Conservation (phyloP, 2,888 invertebrate species). For the Rhagium mordax region DNA sequence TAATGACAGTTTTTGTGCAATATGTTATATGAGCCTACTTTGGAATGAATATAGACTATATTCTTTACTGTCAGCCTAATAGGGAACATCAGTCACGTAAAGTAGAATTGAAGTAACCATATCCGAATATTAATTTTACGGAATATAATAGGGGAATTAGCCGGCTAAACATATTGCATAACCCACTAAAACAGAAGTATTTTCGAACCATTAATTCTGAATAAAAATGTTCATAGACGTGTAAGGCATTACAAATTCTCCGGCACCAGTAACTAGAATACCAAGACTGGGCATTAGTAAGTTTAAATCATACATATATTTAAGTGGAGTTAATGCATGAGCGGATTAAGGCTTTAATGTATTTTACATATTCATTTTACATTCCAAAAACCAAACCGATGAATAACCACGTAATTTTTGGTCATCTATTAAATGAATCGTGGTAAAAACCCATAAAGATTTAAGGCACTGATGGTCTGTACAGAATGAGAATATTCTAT, state of each 20-base stretch:
- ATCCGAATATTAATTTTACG: not conserved
- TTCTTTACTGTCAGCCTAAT: not conserved
- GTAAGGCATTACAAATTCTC: not conserved
- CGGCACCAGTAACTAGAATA: not conserved
- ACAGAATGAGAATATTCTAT: slow-evolving; percentile 22
- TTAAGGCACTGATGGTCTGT: not conserved
- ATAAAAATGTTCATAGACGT: slow-evolving; percentile 6
- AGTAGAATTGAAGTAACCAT: not conserved
- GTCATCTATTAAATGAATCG: slow-evolving; percentile 8
- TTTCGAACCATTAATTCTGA: not conserved
- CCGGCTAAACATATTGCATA: slow-evolving; percentile 2
- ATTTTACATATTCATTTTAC: slow-evolving; percentile 1
- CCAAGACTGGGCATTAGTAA: slow-evolving; percentile 1
- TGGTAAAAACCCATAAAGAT: slow-evolving; percentile 22
- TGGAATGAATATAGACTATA: not conserved
- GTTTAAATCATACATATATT: slow-evolving; percentile 4
- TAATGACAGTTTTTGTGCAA: not conserved
- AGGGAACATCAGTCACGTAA: not conserved
- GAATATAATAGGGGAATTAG: not conserved
- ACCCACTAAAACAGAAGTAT: not conserved
- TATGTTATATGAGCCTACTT: not conserved
- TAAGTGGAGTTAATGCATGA: slow-evolving; percentile 1
- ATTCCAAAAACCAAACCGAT: not conserved
- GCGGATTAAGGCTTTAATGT: slow-evolving; percentile 7
- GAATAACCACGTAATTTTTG: slow-evolving; percentile 18